phyloP scores from a whole-genome alignment of 1,140 invertebrate species.

The Gonatopus flavifemur region DNA sequence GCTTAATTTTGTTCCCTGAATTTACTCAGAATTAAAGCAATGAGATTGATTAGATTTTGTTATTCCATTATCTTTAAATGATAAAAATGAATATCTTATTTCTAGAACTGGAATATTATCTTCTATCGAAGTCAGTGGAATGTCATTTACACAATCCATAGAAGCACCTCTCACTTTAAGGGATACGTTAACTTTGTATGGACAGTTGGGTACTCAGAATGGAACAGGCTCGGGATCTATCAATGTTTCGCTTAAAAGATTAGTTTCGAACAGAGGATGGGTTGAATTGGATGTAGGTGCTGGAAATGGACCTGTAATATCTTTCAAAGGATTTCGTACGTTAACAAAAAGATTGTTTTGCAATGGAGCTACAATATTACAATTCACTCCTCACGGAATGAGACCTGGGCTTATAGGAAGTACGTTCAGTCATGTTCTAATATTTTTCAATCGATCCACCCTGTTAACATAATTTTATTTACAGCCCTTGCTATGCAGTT shows the following conservation, averaged over 20 bases:
- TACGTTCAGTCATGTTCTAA: slow-evolving; percentile 52
- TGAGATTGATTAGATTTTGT: slow-evolving; percentile 21
- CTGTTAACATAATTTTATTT: slow-evolving; percentile 24
- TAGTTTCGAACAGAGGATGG: slow-evolving; percentile 82
- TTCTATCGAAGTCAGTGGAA: slow-evolving; percentile 83
- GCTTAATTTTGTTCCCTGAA: too few species aligned
- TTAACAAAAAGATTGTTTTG: slow-evolving; percentile 71
- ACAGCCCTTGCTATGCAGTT: slow-evolving; percentile 81
- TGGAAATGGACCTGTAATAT: slow-evolving; percentile 75
- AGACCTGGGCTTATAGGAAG: slow-evolving; percentile 71
- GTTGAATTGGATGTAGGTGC: slow-evolving; percentile 77
- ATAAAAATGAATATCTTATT: slow-evolving; percentile 18
- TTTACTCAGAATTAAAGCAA: not conserved
- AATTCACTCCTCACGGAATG: slow-evolving; percentile 72
- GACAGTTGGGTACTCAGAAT: slow-evolving; percentile 82
- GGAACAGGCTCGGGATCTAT: slow-evolving; percentile 79
- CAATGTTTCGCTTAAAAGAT: slow-evolving; percentile 71
- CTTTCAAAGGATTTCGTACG: slow-evolving; percentile 74
- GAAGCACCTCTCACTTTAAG: slow-evolving; percentile 86
- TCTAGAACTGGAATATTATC: slow-evolving; percentile 66
- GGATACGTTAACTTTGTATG: slow-evolving; percentile 80
- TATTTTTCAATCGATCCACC: not conserved
- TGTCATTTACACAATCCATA: slow-evolving; percentile 89
- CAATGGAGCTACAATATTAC: slow-evolving; percentile 70
- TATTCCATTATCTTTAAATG: slow-evolving; percentile 1